Evolutionary conservation across 1,140 invertebrate species (phyloP).

Genomic region (Drosophila ercepeae): DNA sequence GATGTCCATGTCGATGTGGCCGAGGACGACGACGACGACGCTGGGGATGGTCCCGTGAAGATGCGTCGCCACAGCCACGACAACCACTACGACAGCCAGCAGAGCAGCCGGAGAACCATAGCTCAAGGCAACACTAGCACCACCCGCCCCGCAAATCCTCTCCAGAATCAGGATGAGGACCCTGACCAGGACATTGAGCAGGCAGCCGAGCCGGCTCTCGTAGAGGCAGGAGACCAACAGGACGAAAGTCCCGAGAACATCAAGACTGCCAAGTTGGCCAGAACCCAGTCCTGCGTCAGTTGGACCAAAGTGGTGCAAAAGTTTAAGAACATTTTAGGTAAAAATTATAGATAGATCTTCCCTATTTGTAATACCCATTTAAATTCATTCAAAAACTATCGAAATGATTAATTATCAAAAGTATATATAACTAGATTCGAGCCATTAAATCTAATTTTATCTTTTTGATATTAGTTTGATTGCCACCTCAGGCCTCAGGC

Average conservation of each 20-base stretch:
- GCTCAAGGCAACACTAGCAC: slow-evolving; percentile 17
- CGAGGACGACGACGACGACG: slow-evolving; percentile 14
- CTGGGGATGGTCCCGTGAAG: slow-evolving; percentile 10
- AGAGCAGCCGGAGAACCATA: neutral
- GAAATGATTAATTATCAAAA: too few relatives aligned
- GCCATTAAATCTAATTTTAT: neutral
- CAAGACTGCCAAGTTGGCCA: slow-evolving; percentile 69
- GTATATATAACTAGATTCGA: too few relatives aligned
- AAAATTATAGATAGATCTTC: slow-evolving; percentile 1
- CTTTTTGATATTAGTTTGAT: neutral
- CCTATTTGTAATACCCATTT: neutral
- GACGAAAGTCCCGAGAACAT: slow-evolving; percentile 45
- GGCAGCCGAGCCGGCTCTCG: slow-evolving; percentile 45
- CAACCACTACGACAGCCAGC: slow-evolving; percentile 54
- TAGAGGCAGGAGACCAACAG: neutral
- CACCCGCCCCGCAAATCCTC: slow-evolving; percentile 32
- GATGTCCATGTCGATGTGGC: slow-evolving; percentile 25
- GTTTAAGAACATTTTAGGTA: slow-evolving; percentile 82
- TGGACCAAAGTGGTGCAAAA: slow-evolving; percentile 82
- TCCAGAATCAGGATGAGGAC: slow-evolving; percentile 10
- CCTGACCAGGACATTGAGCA: slow-evolving; percentile 49
- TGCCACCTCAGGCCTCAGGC: too few relatives aligned
- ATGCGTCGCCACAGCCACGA: slow-evolving; percentile 72
- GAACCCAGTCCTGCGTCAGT: slow-evolving; percentile 80
- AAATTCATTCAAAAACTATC: neutral